phyloP scores from a whole-genome alignment of 1,140 invertebrate genomes.

The Ylistrum balloti region DNA sequence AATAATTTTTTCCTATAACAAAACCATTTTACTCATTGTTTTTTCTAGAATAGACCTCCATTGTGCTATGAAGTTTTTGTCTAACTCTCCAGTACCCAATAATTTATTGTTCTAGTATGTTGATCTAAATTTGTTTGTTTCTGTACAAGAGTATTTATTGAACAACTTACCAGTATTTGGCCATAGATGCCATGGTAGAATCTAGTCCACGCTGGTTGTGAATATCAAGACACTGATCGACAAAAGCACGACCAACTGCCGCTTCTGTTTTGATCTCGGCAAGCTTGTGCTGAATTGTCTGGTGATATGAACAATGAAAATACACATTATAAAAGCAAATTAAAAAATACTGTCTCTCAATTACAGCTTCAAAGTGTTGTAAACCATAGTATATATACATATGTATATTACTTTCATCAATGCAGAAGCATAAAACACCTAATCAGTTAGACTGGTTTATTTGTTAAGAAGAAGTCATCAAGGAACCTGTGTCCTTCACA shows the following conservation, averaged over 20 bases:
- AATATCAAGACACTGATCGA: constrained; percentile 82
- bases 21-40: no score
- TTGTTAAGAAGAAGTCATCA: no score
- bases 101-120: not conserved
- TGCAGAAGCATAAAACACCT: no score
- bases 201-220: constrained; percentile 81
- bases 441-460: no score
- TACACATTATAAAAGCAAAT: no score
- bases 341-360: no score
- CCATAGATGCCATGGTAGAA: constrained; percentile 83
- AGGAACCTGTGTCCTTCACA: no score
- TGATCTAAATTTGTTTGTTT: not conserved
- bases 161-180: constrained; percentile 82
- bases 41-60: no score
- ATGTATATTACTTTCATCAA: no score
- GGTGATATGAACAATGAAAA: constrained; percentile 44
- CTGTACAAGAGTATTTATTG: not conserved
- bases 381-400: no score
- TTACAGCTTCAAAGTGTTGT: no score
- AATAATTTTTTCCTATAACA: no score
- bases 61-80: not conserved
- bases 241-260: constrained; percentile 82
- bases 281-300: constrained; percentile 84
- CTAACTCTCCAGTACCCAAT: not conserved
- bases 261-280: constrained; percentile 84